Evolutionary conservation across 2,113 vertebrate genomes (phyloP).

Genomic region (Ochotona princeps): DNA sequence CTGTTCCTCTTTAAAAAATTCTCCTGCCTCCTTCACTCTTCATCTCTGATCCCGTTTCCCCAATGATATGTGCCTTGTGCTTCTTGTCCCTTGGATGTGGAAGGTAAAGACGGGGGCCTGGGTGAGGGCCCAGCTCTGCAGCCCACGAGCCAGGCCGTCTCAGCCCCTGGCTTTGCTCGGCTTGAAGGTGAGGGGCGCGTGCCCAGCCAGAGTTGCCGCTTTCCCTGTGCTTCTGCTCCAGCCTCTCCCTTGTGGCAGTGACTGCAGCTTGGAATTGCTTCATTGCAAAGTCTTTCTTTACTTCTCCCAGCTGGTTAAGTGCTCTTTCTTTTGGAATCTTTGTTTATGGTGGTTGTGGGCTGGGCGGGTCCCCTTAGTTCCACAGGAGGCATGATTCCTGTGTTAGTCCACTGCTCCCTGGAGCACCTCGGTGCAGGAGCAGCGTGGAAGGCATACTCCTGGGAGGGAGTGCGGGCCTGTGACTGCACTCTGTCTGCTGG

Average conservation of each 20-base stretch:
- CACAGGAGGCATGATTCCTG: not conserved
- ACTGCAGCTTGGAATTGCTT: not conserved
- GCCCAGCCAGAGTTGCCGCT: accelerated
- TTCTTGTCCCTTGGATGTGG: not conserved
- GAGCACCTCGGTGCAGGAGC: not conserved
- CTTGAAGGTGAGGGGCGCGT: not conserved
- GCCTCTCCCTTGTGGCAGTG: not conserved
- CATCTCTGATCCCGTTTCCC: not conserved
- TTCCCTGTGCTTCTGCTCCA: not conserved
- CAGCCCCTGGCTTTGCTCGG: not conserved
- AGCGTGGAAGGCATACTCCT: too few relatives aligned
- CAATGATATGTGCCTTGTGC: not conserved
- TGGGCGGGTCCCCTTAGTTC: not conserved
- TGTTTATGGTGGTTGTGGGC: not conserved
- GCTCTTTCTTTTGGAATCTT: not conserved
- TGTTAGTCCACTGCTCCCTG: not conserved
- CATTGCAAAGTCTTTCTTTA: not conserved
- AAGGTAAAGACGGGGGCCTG: not conserved
- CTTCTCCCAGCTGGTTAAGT: not conserved
- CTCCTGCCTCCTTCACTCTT: not conserved
- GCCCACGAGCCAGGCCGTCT: not conserved
- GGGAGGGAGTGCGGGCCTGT: too few relatives aligned
- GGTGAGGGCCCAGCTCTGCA: not conserved
- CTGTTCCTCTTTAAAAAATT: not conserved
- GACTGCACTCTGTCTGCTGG: too few relatives aligned